phyloP scores from a whole-genome alignment of 2,888 invertebrate genomes.

The Agrochola litura region DNA sequence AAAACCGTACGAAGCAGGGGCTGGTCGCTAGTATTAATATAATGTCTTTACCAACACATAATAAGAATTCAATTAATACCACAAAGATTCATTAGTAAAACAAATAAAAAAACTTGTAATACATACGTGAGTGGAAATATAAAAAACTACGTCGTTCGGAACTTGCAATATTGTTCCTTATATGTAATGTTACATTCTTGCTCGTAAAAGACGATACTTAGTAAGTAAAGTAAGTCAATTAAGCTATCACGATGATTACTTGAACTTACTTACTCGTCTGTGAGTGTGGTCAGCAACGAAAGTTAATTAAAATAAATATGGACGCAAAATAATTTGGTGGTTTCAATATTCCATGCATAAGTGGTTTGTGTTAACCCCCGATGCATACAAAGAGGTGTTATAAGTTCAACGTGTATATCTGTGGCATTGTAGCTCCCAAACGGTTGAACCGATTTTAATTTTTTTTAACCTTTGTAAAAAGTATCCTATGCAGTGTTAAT shows the following conservation, averaged over 20 bases:
- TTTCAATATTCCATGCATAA: too few relatives aligned
- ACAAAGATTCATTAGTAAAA: conserved; percentile 58
- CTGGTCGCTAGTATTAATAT: conserved; percentile 11
- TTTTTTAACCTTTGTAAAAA: too few relatives aligned
- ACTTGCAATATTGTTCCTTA: conserved; percentile 67
- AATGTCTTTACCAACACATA: conserved; percentile 59
- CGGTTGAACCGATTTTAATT: too few relatives aligned
- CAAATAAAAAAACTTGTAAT: conserved; percentile 60
- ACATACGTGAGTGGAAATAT: conserved; percentile 47
- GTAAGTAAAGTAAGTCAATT: conserved; percentile 56
- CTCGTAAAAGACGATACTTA: conserved; percentile 51
- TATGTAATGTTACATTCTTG: conserved; percentile 60
- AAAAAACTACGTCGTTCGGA: conserved; percentile 51
- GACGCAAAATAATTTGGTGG: neutral
- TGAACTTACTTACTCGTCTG: conserved; percentile 8
- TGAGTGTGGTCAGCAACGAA: neutral
- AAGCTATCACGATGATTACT: conserved; percentile 54
- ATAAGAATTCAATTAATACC: conserved; percentile 54
- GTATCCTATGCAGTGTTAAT: too few relatives aligned
- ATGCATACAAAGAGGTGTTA: too few relatives aligned
- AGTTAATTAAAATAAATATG: neutral
- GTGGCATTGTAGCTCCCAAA: too few relatives aligned
- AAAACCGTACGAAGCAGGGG: neutral
- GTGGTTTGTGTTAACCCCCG: too few relatives aligned
- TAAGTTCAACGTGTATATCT: too few relatives aligned